Evolutionary conservation across 2,113 vertebrate species (phyloP).

Genomic region (Lagenorhynchus albirostris): DNA sequence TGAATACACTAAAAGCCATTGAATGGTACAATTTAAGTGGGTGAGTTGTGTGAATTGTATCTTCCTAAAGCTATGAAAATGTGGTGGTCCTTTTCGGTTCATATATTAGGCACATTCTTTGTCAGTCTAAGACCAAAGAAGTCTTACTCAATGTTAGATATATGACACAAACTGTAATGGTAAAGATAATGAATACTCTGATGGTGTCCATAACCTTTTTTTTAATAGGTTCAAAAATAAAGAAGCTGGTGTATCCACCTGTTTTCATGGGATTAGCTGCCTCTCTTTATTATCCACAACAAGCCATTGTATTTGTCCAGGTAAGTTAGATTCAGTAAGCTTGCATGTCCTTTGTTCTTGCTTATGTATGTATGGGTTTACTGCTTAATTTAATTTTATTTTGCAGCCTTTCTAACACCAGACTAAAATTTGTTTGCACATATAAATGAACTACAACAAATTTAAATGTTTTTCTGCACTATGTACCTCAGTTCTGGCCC

Average conservation of each 20-base stretch:
- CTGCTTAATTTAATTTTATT: conserved; percentile 45
- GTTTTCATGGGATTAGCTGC: conserved; percentile 90
- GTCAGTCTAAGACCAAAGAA: not conserved
- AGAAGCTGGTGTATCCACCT: conserved; percentile 88
- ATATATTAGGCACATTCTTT: not conserved
- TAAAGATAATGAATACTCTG: conserved; percentile 31
- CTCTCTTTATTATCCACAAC: conserved; percentile 95
- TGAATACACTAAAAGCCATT: not conserved
- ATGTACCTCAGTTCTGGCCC: not conserved
- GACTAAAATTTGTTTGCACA: conserved; percentile 22
- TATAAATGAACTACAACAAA: not conserved
- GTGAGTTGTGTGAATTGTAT: conserved; percentile 14
- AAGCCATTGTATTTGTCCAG: conserved; percentile 87
- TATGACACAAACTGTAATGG: conserved; percentile 1
- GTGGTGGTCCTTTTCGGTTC: not conserved
- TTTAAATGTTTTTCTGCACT: conserved; percentile 27
- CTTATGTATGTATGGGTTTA: not conserved
- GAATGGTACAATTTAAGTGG: not conserved
- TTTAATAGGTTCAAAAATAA: conserved; percentile 90
- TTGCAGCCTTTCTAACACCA: conserved; percentile 23
- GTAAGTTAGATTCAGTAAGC: conserved; percentile 78
- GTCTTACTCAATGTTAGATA: not conserved
- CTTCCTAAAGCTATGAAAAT: not conserved
- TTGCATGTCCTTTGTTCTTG: not conserved
- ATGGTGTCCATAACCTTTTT: conserved; percentile 47